Evolutionary conservation across 2,888 invertebrate genomes (phyloP), one percentile per base, ranked within the genome.

Genomic region (Ophonus ardosiacus): DNA sequence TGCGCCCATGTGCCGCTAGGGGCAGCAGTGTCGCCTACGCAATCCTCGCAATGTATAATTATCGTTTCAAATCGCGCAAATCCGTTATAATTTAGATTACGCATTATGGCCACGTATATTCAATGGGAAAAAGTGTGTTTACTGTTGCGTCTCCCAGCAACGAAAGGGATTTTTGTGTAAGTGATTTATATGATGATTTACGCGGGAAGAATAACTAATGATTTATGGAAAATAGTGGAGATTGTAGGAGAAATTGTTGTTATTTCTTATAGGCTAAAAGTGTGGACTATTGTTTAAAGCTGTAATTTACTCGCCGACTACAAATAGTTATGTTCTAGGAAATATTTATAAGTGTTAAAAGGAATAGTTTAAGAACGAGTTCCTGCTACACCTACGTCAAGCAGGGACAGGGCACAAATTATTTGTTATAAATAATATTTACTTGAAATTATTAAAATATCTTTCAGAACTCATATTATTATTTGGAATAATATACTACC

Each of bases 61-160:
- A 74, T 74, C 71, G 71, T 74, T 74, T 74, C 71, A 74, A 74
- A 74, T 74, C 71, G 17, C 43, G 10, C 71, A 10, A 40, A 17
- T n/a, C 71, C 71, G 71, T 74, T 74, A 74, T 74, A 74, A 74
- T 74, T 74, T 74, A 74, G 71, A 74, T 74, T 74, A 74, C 71
- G 71, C 71, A 74, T 15, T 74, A 74, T 74, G 18, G 15, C 40
- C 71, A 74, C 71, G 68, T 68, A 68, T 68, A 31, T 31, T 68
- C 40, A 74, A 18, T 5, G 71, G 6, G 71, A 43, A 74, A 74
- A 74, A 74, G 17, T 74, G 17, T 18, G 40, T 74, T 74, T 74
- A 74, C 71, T 74, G 71, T 74, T 74, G 8, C 2, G 17, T 17
- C 71, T 74, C 43, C 7, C 18, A 74, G 71, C 71, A 8, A 74